These are phyloP conservation scores for Eupithecia centaureata DNA, from an alignment of 2,888 invertebrate species.

Conservation along the genomic window DNA sequence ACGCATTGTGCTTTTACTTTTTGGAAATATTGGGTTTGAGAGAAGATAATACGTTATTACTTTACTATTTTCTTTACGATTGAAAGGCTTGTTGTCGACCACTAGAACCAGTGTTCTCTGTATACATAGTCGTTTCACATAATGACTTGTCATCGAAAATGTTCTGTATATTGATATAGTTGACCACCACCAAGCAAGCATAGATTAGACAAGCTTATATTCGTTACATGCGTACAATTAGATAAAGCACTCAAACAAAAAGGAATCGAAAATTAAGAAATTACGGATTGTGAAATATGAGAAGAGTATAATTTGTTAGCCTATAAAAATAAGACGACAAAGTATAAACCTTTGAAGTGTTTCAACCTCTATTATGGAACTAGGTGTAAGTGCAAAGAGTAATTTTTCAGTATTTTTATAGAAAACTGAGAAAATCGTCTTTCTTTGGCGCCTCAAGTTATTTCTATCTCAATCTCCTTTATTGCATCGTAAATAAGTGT, in stretches of 20 bases:
- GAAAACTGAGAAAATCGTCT: conserved; percentile 26
- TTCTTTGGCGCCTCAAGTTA: conserved; percentile 55
- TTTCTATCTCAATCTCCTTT: conserved; percentile 71
- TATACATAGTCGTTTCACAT: not conserved
- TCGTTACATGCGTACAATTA: not conserved
- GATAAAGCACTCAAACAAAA: not conserved
- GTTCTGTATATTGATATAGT: not conserved
- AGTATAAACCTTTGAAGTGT: not conserved
- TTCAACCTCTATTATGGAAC: not conserved
- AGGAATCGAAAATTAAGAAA: no score
- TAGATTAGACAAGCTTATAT: not conserved
- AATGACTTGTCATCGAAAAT: not conserved
- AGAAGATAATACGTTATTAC: not conserved
- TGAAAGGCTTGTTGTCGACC: not conserved
- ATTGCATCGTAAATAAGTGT: conserved; percentile 76
- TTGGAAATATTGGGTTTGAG: conserved; percentile 2
- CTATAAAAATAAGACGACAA: not conserved
- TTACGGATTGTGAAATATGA: no score
- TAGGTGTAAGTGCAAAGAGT: not conserved
- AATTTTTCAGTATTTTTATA: not conserved
- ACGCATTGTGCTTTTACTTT: conserved; percentile 14
- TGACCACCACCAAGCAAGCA: no score
- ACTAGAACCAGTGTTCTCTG: not conserved
- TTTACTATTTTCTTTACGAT: not conserved
- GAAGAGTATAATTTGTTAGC: no score